A percentile compares a stretch with the other conserved stretches of the same genome.
Evolutionary conservation across 2,113 vertebrate genomes (phyloP).

Genomic region (Calypte anna): DNA sequence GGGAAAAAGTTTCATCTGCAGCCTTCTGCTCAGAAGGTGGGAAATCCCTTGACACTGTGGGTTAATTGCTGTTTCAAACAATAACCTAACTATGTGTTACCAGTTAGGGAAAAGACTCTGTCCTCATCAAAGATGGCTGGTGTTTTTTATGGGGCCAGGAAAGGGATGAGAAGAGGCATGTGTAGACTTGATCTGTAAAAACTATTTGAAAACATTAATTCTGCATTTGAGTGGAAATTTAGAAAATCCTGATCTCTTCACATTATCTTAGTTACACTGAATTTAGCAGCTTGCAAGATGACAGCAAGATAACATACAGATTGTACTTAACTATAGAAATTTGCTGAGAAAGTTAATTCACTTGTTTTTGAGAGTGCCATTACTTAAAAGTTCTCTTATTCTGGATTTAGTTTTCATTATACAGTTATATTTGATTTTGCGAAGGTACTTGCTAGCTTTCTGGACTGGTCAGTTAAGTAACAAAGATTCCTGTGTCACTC

Average conservation of each 20-base stretch:
- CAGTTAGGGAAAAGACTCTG: not conserved
- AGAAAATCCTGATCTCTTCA: not conserved
- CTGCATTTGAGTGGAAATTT: not conserved
- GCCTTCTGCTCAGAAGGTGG: not conserved
- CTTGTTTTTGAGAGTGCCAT: not conserved
- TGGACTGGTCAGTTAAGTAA: conserved; percentile 36
- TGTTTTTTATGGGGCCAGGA: not conserved
- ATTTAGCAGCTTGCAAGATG: not conserved
- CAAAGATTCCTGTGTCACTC: not conserved
- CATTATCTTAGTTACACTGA: not conserved
- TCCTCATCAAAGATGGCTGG: not conserved
- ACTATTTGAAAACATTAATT: not conserved
- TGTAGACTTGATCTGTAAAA: not conserved
- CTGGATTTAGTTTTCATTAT: conserved; percentile 19
- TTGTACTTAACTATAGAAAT: not conserved
- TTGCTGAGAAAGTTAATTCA: not conserved
- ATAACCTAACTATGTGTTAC: not conserved
- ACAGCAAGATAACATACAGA: not conserved
- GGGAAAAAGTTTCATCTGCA: not conserved
- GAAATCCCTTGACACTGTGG: not conserved
- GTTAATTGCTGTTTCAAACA: not conserved
- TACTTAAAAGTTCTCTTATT: conserved; percentile 3
- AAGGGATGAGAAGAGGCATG: not conserved
- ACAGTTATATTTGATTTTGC: conserved; percentile 5
- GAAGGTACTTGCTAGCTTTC: conserved; percentile 1